These are phyloP conservation scores for Burhinus bistriatus DNA, from an alignment of 2,113 vertebrate species.

Conservation along the genomic window DNA sequence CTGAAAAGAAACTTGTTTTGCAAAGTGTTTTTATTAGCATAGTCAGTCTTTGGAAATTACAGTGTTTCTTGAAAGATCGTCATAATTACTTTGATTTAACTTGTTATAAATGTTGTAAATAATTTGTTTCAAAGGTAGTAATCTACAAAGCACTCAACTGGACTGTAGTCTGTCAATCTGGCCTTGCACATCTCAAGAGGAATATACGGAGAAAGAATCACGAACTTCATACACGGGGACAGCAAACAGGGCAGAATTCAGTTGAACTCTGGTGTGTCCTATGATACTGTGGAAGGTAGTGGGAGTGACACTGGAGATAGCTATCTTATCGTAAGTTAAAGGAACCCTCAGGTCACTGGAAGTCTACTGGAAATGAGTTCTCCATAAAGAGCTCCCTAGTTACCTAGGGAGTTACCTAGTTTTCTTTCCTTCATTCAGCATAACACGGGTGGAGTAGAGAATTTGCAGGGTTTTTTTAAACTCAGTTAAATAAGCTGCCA, in stretches of 20 bases:
- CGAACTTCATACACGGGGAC: not conserved
- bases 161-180: not conserved
- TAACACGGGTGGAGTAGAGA: not conserved
- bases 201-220: not conserved
- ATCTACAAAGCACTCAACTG: not conserved
- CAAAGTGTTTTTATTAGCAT: not conserved
- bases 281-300: not conserved
- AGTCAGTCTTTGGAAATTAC: not conserved
- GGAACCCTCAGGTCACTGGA: not conserved
- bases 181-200: not conserved
- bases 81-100: not conserved
- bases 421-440: not conserved
- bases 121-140: not conserved
- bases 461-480: not conserved
- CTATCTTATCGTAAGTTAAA: not conserved
- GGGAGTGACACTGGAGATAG: not conserved
- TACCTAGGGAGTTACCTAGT: not conserved
- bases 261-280: not conserved
- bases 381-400: not conserved
- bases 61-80: not conserved
- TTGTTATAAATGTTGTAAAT: not conserved
- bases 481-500: not conserved
- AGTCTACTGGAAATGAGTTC: not conserved
- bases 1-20: slow-evolving; percentile 12
- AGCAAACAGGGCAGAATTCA: not conserved